Evolutionary conservation across 2,888 invertebrate species (phyloP).

Genomic region (Drepana falcataria): DNA sequence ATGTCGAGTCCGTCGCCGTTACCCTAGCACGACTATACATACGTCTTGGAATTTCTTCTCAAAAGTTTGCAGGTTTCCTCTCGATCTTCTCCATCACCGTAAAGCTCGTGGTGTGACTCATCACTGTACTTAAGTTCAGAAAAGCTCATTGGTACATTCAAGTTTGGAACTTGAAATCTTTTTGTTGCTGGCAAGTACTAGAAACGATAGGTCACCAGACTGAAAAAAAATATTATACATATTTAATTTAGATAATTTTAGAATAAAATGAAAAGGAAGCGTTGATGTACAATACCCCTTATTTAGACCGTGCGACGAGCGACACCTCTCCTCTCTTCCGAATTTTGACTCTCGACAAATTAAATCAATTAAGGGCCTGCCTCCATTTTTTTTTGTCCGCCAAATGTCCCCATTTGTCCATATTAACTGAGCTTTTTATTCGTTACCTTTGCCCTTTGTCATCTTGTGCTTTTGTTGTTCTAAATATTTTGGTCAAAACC

Average conservation of each 20-base stretch:
- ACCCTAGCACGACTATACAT: no score
- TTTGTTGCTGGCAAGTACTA: no score
- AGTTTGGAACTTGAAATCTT: no score
- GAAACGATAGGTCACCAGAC: no score
- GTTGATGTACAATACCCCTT: slow-evolving; percentile 7
- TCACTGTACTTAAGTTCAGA: no score
- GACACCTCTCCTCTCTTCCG: slow-evolving; percentile 36
- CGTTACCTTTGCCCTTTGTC: slow-evolving; percentile 20
- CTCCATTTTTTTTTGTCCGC: slow-evolving; percentile 45
- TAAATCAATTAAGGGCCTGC: slow-evolving; percentile 70
- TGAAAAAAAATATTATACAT: background rate
- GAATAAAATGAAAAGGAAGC: background rate
- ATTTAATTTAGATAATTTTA: no score
- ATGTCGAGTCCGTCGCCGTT: no score
- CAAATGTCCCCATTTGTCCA: slow-evolving; percentile 64
- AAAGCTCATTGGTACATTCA: no score
- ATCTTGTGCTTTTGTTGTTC: slow-evolving; percentile 17
- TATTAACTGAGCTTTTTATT: slow-evolving; percentile 54
- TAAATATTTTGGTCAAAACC: slow-evolving; percentile 3
- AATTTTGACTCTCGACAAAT: slow-evolving; percentile 71
- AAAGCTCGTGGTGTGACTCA: no score
- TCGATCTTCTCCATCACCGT: no score
- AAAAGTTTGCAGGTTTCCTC: no score
- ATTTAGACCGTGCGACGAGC: slow-evolving; percentile 15
- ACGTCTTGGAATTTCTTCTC: no score